These are phyloP conservation scores for Dioctria linearis DNA, from an alignment of 2,888 invertebrate genomes.

Conservation along the genomic window DNA sequence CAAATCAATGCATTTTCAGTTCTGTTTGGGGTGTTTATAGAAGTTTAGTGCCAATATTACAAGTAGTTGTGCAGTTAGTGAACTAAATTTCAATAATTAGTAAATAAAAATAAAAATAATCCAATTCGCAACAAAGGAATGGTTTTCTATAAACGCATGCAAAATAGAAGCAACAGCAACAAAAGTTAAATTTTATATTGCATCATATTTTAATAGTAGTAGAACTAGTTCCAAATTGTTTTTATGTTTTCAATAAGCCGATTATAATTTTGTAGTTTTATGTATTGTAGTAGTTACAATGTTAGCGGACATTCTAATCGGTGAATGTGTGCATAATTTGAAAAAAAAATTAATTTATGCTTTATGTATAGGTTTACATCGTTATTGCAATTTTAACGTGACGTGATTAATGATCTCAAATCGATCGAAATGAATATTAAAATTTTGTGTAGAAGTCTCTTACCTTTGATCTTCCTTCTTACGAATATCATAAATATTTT, in stretches of 20 bases:
- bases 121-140: background rate
- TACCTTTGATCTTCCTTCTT: too few relatives aligned
- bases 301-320: background rate
- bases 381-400: too few relatives aligned
- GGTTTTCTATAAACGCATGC: constrained; percentile 23
- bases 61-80: background rate
- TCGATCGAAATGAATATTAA: too few relatives aligned
- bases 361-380: too few relatives aligned
- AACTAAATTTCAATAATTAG: constrained; percentile 6
- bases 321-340: too few relatives aligned
- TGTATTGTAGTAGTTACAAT: constrained; percentile 9
- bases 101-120: background rate
- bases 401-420: too few relatives aligned
- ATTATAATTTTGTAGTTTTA: too few relatives aligned
- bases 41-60: constrained; percentile 9
- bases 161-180: constrained; percentile 46
- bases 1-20: constrained; percentile 17
- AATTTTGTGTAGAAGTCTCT: too few relatives aligned
- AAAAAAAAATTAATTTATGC: too few relatives aligned
- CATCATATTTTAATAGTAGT: background rate
- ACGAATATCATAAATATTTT: too few relatives aligned
- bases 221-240: background rate
- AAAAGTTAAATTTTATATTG: constrained; percentile 16
- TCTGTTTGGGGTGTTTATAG: constrained; percentile 19
- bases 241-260: too few relatives aligned